Evolutionary conservation across 1,140 invertebrate species (phyloP), one percentile per base, ranked within the genome.

Genomic region (Pachypeltis micranthus): DNA sequence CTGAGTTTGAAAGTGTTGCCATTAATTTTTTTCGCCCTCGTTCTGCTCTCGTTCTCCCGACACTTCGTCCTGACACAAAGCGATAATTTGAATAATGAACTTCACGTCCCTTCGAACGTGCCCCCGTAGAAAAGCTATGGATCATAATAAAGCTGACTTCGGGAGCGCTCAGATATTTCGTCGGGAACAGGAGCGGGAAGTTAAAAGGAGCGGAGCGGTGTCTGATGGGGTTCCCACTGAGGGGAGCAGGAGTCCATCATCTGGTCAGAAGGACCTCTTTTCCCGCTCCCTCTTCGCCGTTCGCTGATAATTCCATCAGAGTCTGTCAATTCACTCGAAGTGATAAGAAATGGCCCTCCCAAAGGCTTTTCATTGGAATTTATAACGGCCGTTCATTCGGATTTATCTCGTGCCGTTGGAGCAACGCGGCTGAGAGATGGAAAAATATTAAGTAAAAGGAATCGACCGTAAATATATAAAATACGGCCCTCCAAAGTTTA

Each of bases 371-470:
- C 47, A 51, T 51, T 51, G 23, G 47, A 51, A 51, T 51, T 51
- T 51, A 51, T 51, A 51, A 51, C 47, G 19, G 12, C 34, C 47
- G 47, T 51, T 51, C 47, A 51, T 51, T 51, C 19, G 47, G 47
- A 51, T 51, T 51, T 51, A 51, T 51, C 47, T 51, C 47, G 12
- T 51, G 12, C 4, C 10, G 47, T 21, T 21, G 12, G 47, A 51
- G n/a, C n/a, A n/a, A 51, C 12, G 47, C 7, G 4, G 47, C 4
- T 4, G 7, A 21, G 47, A 21, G 47, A 51, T 21, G 4, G 19
- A 51, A 51, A 51, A 51, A 51, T 51, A 51, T 51, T n/a, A 51
- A 51, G 47, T 51, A 51, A 51, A 51, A 51, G 47, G 23, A 51
- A 51, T 51, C 23, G 47, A 51, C 47, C 47, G 47, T 51, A 51